A percentile compares a stretch with the other conserved stretches of the same genome.
phyloP scores from a whole-genome alignment of 2,797 vertebrate species.

The Botia almorhae region DNA sequence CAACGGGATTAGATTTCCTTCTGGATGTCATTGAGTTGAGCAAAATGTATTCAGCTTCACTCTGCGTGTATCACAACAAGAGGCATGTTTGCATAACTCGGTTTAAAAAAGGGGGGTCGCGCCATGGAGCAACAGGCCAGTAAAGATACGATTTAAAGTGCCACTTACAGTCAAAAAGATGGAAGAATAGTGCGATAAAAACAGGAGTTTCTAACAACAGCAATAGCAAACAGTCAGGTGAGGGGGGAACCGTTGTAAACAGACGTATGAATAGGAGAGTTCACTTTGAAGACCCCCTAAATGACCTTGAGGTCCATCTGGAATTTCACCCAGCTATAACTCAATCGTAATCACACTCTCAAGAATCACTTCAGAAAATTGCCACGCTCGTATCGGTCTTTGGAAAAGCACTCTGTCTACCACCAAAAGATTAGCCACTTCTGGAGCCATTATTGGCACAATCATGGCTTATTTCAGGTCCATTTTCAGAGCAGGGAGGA shows the following conservation, averaged over 20 bases:
- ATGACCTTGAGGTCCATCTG: constrained; percentile 20
- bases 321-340: constrained; percentile 28
- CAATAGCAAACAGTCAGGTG: background rate
- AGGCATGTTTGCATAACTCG: background rate
- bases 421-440: constrained; percentile 35
- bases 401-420: constrained; percentile 7
- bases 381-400: constrained; percentile 4
- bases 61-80: constrained; percentile 1
- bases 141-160: background rate
- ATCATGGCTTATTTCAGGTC: constrained; percentile 19
- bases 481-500: background rate
- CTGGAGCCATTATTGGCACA: constrained; percentile 15
- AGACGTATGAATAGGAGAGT: background rate
- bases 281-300: background rate
- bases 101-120: background rate
- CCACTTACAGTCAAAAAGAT: background rate
- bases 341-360: constrained; percentile 12
- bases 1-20: constrained; percentile 15
- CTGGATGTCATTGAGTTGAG: background rate
- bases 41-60: background rate
- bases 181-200: background rate
- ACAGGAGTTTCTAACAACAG: background rate
- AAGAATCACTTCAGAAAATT: constrained; percentile 42
- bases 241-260: constrained; percentile 1
- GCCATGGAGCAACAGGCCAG: background rate